These are phyloP conservation scores for Chromoteleia sp. DNA, from an alignment of 2,888 invertebrate species.

Conservation along the genomic window DNA sequence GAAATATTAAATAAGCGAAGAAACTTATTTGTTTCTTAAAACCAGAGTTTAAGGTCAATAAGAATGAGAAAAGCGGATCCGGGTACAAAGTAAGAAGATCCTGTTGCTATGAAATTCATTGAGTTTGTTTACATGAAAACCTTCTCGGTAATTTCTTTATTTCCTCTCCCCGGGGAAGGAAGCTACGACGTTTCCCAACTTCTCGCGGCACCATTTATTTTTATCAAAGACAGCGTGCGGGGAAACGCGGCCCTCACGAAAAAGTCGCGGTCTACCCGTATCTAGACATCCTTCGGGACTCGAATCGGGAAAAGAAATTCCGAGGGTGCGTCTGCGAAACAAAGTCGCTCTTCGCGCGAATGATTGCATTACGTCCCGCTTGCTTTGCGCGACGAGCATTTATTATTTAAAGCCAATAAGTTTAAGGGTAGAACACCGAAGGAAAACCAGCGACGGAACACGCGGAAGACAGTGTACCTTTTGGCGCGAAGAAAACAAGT, in stretches of 20 bases:
- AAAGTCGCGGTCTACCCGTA: slow-evolving; percentile 72
- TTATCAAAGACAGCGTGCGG: slow-evolving; percentile 81
- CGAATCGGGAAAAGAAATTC: slow-evolving; percentile 61
- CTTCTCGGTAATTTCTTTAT: slow-evolving; percentile 83
- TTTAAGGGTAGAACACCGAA: slow-evolving; percentile 17
- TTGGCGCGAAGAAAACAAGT: background rate
- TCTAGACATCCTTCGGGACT: slow-evolving; percentile 70
- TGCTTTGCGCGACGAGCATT: slow-evolving; percentile 73
- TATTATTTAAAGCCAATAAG: slow-evolving; percentile 77
- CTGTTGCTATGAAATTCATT: slow-evolving; percentile 75
- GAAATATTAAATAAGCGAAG: background rate
- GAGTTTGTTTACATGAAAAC: slow-evolving; percentile 76
- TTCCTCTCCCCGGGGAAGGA: slow-evolving; percentile 75
- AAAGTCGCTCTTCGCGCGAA: slow-evolving; percentile 77
- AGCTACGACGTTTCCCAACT: slow-evolving; percentile 66
- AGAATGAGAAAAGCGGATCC: slow-evolving; percentile 19
- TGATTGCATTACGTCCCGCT: slow-evolving; percentile 81
- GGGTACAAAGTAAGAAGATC: slow-evolving; percentile 12
- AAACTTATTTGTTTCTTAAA: background rate
- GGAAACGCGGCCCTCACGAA: slow-evolving; percentile 60
- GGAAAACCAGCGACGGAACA: background rate
- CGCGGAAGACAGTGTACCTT: background rate
- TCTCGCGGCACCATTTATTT: slow-evolving; percentile 83
- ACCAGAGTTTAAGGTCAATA: slow-evolving; percentile 38
- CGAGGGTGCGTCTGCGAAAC: slow-evolving; percentile 75